Evolutionary conservation across 2,888 invertebrate species (phyloP).

Genomic region (Epirrhoe alternata): DNA sequence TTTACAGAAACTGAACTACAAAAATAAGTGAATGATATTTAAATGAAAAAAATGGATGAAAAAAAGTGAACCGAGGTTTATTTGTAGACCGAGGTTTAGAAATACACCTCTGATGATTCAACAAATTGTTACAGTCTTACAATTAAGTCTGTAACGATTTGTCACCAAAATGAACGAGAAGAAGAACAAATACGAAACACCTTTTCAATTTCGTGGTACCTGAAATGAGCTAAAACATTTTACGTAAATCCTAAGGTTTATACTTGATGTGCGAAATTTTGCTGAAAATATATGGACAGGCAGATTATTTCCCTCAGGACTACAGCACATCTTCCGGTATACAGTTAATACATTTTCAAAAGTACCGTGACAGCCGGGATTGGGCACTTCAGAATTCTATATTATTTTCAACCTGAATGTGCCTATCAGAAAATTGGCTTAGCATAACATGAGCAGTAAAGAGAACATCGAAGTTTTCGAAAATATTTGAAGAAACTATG

Average conservation of each 20-base stretch:
- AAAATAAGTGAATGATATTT: too few relatives aligned
- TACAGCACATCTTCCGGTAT: conserved; percentile 33
- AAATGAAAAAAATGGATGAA: too few relatives aligned
- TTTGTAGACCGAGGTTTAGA: too few relatives aligned
- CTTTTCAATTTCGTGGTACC: conserved; percentile 8
- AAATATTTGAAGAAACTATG: too few relatives aligned
- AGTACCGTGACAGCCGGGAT: conserved; percentile 26
- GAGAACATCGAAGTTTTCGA: background rate
- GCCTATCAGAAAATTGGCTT: background rate
- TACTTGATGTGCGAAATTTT: conserved; percentile 38
- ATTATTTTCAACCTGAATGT: conserved; percentile 3
- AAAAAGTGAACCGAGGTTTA: too few relatives aligned
- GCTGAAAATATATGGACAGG: conserved; percentile 44
- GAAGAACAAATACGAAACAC: background rate
- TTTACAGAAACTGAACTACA: too few relatives aligned
- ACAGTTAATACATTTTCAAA: conserved; percentile 28
- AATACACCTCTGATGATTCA: too few relatives aligned
- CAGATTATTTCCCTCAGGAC: conserved; percentile 45
- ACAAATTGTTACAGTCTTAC: too few relatives aligned
- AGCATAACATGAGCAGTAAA: background rate
- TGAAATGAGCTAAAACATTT: conserved; percentile 25
- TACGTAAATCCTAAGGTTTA: conserved; percentile 37
- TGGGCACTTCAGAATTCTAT: conserved; percentile 19
- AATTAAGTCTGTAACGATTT: too few relatives aligned
- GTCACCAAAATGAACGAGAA: background rate